These are phyloP conservation scores for Clitarchus hookeri DNA, from an alignment of 2,888 invertebrate genomes.

Conservation along the genomic window DNA sequence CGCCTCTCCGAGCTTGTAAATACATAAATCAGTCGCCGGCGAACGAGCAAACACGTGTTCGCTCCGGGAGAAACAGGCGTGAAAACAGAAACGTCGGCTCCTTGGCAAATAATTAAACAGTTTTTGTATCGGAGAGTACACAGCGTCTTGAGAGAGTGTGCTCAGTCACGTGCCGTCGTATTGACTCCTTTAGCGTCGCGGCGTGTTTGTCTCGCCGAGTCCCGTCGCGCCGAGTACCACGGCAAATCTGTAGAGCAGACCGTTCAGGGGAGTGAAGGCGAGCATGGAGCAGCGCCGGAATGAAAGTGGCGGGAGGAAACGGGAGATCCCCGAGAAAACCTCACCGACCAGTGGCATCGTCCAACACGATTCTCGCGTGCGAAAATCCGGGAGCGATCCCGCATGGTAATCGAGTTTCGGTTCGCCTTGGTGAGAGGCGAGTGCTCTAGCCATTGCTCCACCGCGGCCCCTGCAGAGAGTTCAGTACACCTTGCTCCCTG, in stretches of 20 bases:
- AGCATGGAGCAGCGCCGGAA: no score
- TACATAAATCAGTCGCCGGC: neutral
- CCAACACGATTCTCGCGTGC: no score
- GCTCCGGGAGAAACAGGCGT: neutral
- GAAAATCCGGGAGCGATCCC: no score
- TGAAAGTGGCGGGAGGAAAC: no score
- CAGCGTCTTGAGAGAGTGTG: neutral
- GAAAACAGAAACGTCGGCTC: neutral
- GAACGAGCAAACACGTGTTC: neutral
- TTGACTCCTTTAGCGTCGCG: neutral
- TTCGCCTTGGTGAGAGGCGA: no score
- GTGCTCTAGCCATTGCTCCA: no score
- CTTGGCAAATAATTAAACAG: constrained; percentile 8
- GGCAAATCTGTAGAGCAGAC: neutral
- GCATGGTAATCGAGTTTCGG: no score
- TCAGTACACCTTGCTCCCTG: no score
- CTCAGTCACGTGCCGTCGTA: neutral
- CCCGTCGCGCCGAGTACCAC: neutral
- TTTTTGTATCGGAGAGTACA: constrained; percentile 4
- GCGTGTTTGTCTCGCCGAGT: neutral
- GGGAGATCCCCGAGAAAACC: no score
- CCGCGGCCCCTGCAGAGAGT: no score
- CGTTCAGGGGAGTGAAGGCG: neutral
- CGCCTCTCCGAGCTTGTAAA: neutral
- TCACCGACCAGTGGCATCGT: no score